Base-by-base conservation (phyloP, 2,113 vertebrate species). In the Carollia perspicillata region DNA sequence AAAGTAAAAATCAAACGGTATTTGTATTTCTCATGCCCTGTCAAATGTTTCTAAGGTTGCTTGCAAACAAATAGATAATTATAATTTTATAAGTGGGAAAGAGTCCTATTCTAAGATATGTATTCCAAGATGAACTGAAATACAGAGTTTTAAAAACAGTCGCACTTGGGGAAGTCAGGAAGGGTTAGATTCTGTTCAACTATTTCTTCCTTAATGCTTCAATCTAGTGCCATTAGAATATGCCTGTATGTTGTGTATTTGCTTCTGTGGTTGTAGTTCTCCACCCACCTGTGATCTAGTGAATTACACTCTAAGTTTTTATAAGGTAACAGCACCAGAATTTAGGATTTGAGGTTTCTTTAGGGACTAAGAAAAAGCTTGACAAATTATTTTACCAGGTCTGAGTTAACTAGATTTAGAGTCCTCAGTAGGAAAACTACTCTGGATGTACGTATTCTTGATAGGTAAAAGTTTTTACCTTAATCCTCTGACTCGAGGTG, bases 211-310 rank as follows among this genome's bases (percentile, higher is more conserved):
- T 84, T 53, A 40, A 40, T 63, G 71, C 65, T 75, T 84, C 71
- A 53, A 33, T 8, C 12, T 18, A 17, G 22, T 28, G 35, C 33
- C 10, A 3, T 65, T 68, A 86, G 86, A 44, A 28, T 79, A 0
- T 26, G 92, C 35, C 72, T 96, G 42, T 53, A 84, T 92, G 86
- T 66, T 89, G 65, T 86, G 75, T 13, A 71, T 96, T 96, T 94
- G 90, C 94, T 98, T 97, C 96, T 90, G 92, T 97, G 98, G 98
- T 97, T 96, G 65, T 95, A 98, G 98, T 96, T 98, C 98, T 98
- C 98, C 98, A 98, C 98, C 98, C 98, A 97, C 97, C 98, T 99
- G 98, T 97, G 97, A 96, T 96, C 97, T 90, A 90, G 95, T 98
- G 98, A 98, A 98, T 93, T 98, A 95, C 98, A 98, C 93, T 97